Percentiles rank a stretch among this genome's conserved stretches.
Evolutionary conservation across 2,888 invertebrate genomes (phyloP).

Genomic region (Philereme vetulata): DNA sequence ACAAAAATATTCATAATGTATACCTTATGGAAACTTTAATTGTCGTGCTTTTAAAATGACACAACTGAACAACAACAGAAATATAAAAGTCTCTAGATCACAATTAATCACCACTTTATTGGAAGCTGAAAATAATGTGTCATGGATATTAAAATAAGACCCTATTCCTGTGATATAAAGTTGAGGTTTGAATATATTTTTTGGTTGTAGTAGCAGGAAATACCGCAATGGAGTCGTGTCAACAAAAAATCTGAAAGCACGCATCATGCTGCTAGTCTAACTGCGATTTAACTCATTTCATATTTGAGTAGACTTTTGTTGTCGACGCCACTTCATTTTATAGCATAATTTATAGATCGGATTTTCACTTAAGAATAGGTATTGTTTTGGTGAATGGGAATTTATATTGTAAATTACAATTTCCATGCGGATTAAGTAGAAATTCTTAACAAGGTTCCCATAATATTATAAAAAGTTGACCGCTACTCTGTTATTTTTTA

Average conservation of each 20-base stretch:
- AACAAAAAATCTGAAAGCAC: constrained; percentile 78
- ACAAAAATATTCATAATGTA: constrained; percentile 50
- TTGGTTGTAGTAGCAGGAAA: constrained; percentile 74
- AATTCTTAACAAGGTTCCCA: not conserved
- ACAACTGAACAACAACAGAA: constrained; percentile 71
- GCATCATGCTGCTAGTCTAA: constrained; percentile 71
- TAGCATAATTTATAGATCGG: constrained; percentile 42
- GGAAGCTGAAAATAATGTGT: constrained; percentile 47
- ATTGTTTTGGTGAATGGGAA: constrained; percentile 21
- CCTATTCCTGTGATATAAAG: constrained; percentile 34
- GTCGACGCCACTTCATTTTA: constrained; percentile 73
- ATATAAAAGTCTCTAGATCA: constrained; percentile 78
- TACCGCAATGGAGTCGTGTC: constrained; percentile 73
- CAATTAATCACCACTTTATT: constrained; percentile 79
- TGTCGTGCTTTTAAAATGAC: constrained; percentile 67
- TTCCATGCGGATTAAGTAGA: not conserved
- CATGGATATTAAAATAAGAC: constrained; percentile 42
- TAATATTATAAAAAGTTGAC: too few relatives aligned
- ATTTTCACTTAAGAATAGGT: constrained; percentile 25
- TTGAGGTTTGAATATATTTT: constrained; percentile 38
- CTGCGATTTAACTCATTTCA: constrained; percentile 80
- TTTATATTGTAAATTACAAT: constrained; percentile 11
- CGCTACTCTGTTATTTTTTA: too few relatives aligned
- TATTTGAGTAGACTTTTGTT: constrained; percentile 74
- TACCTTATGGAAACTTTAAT: constrained; percentile 53